Percentiles rank a stretch among this genome's conserved stretches.
These are phyloP conservation scores for Drosophila dunni DNA, from an alignment of 1,140 invertebrate genomes.

Conservation along the genomic window DNA sequence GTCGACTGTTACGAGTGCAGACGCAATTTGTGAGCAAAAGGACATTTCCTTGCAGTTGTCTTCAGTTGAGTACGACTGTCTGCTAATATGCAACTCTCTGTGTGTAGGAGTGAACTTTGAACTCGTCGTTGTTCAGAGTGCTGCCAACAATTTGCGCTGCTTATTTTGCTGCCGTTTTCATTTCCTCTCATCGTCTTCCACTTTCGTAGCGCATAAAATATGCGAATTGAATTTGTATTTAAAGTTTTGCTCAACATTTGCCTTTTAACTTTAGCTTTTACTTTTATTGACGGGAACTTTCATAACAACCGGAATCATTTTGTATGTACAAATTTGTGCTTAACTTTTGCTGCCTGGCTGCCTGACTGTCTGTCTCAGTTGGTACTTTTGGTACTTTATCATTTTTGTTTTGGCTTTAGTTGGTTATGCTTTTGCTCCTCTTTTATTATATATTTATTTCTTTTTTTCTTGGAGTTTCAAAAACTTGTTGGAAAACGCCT, in stretches of 20 bases:
- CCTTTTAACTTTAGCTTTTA: slow-evolving; percentile 26
- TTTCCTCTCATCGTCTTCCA: slow-evolving; percentile 58
- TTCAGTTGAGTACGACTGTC: slow-evolving; percentile 38
- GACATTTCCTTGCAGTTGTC: slow-evolving; percentile 56
- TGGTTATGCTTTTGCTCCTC: not conserved
- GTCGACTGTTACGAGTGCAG: slow-evolving; percentile 55
- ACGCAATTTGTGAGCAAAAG: slow-evolving; percentile 46
- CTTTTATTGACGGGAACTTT: slow-evolving; percentile 58
- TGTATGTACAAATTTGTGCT: slow-evolving; percentile 77
- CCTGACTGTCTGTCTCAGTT: slow-evolving; percentile 10
- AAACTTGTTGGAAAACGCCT: slow-evolving; percentile 35
- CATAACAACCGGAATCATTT: slow-evolving; percentile 80
- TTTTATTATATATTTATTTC: slow-evolving; percentile 26
- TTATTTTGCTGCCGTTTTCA: slow-evolving; percentile 65
- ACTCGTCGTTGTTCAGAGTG: slow-evolving; percentile 32
- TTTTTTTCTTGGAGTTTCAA: not conserved
- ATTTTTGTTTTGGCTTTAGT: slow-evolving; percentile 53
- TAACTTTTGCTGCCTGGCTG: slow-evolving; percentile 54
- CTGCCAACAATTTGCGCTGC: slow-evolving; percentile 70
- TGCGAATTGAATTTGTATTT: slow-evolving; percentile 83
- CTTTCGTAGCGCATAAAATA: slow-evolving; percentile 75
- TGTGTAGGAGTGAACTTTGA: slow-evolving; percentile 69
- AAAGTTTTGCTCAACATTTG: slow-evolving; percentile 62
- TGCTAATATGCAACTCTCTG: slow-evolving; percentile 73
- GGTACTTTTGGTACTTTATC: slow-evolving; percentile 48